Evolutionary conservation across 2,888 invertebrate genomes (phyloP), one percentile per base, ranked within the genome.

Genomic region (Bembecia ichneumoniformis): DNA sequence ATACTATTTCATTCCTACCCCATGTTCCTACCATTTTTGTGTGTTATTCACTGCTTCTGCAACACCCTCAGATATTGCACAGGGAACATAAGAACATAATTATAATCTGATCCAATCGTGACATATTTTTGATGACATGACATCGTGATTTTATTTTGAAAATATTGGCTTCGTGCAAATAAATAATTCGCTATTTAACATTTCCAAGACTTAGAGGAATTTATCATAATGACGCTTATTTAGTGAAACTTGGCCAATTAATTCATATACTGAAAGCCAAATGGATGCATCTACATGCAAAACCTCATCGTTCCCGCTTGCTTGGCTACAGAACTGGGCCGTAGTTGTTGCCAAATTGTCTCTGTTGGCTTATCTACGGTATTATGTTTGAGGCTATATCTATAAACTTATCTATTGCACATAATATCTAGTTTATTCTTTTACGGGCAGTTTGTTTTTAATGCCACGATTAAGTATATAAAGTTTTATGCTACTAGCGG

Each of bases 331-430:
- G 72, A 82, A 81, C 77, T 79, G 65, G 82, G 77, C 69, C 82
- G 77, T 69, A 71, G 76, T 73, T 75, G 76, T 81, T 86, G 86
- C 86, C 87, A 87, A 86, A 86, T 84, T 79, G 87, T 84, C 84
- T 81, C 76, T 68, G 76, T 69, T 77, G 80, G 86, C 86, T 87
- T 87, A 87, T 87, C 87, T 86, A 68, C 69, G 77, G 78, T 78
- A 82, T 79, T 79, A 81, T 78, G 72, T 75, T 72, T 72, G 68
- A 72, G 71, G 72, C 73, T 73, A 65, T 67, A 67, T 73, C 77
- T 72, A 78, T 82, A 83, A 82, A 82, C 73, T 80, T 73, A 69
- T 64, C 66, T 74, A 74, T 76, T 76, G 71, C 71, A 66, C 62
- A 67, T 71, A 71, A 79, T 74, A 74, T 72, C 77, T 77, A 68